A percentile compares a stretch with the other conserved stretches of the same genome.
These are phyloP conservation scores for Terrapene triunguis DNA, from an alignment of 2,113 vertebrate genomes.

Conservation along the genomic window DNA sequence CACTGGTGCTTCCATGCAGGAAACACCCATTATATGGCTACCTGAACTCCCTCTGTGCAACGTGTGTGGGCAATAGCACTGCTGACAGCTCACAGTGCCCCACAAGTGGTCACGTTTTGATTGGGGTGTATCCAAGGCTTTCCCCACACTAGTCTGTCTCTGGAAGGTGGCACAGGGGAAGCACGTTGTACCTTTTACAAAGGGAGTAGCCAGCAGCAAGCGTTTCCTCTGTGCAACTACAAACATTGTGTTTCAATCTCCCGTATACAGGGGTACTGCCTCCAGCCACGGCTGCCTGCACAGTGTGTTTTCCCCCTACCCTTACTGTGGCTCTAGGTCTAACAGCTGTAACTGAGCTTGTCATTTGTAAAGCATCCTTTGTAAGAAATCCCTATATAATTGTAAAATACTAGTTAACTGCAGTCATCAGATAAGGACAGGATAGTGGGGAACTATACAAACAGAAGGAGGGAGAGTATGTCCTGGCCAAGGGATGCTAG, in stretches of 20 bases:
- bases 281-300: neutral
- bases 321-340: accelerated
- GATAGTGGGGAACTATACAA: neutral
- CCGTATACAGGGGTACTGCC: accelerated
- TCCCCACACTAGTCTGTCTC: neutral
- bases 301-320: neutral
- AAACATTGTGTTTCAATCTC: neutral
- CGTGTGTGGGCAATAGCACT: accelerated
- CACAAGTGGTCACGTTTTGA: neutral
- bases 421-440: neutral
- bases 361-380: accelerated
- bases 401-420: neutral
- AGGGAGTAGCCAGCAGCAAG: accelerated
- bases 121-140: neutral
- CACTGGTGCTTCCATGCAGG: neutral
- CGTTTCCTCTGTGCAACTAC: accelerated
- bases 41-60: accelerated
- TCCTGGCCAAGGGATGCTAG: neutral
- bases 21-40: accelerated
- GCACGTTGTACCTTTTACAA: accelerated
- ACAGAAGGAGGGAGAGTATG: neutral
- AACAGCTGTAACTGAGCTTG: neutral
- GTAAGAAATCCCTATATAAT: neutral
- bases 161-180: neutral
- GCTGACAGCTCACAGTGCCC: neutral